These are phyloP conservation scores for Protophormia terraenovae DNA, from an alignment of 2,888 invertebrate species.

Conservation along the genomic window DNA sequence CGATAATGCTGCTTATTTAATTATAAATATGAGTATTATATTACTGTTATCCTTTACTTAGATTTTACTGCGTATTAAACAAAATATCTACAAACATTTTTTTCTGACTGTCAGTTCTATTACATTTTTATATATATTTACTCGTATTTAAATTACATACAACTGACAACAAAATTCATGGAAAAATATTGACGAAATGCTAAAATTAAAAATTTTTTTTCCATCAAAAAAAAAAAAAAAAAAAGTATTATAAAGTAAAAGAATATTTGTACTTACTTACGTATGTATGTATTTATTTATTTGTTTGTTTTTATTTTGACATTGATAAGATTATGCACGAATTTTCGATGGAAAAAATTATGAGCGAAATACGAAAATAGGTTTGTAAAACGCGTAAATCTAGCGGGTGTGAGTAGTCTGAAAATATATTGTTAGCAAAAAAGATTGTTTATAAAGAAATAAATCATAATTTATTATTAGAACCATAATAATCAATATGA, in stretches of 20 bases:
- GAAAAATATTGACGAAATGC: constrained; percentile 30
- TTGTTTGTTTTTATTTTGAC: background rate
- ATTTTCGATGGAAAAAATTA: background rate
- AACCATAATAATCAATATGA: background rate
- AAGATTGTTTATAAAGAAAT: constrained; percentile 4
- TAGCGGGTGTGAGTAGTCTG: background rate
- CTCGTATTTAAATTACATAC: background rate
- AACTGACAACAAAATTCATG: constrained; percentile 3
- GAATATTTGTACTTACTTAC: background rate
- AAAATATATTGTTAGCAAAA: too few relatives aligned
- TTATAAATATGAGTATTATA: too few relatives aligned
- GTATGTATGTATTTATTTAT: background rate
- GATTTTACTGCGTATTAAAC: background rate
- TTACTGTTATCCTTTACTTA: too few relatives aligned
- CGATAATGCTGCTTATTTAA: too few relatives aligned
- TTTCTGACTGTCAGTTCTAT: background rate
- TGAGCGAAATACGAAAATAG: background rate
- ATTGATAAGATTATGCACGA: constrained; percentile 45
- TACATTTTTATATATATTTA: background rate
- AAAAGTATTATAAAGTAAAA: background rate
- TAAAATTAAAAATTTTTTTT: background rate
- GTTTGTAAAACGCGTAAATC: background rate
- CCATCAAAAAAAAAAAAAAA: background rate
- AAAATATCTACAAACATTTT: background rate
- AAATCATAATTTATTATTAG: constrained; percentile 48